Conservation (phyloP, 37 sponge, comb jelly and placozoan species). For the Diacarnus erythraeanus region DNA sequence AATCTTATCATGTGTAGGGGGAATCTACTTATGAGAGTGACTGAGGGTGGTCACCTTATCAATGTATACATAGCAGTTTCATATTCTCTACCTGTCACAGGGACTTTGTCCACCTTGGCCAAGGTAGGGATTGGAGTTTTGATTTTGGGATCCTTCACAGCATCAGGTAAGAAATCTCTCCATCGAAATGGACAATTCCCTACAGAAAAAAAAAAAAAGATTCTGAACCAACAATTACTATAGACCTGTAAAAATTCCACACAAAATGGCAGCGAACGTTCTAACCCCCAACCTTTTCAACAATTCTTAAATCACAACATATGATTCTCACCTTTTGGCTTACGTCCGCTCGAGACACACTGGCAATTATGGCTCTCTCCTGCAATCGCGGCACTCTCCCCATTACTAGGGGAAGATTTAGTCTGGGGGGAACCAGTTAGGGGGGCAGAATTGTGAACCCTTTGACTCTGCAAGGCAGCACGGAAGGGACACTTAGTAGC, state of each 20-base stretch:
- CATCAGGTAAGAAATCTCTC: conserved; percentile 39
- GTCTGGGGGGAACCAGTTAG: conserved; percentile 6
- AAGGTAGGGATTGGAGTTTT: not conserved
- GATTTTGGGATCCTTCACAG: conserved; percentile 32
- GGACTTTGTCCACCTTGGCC: not conserved
- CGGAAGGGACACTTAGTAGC: conserved; percentile 43
- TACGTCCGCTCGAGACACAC: conserved; percentile 25
- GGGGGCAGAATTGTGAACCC: conserved; percentile 5
- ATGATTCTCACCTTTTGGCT: conserved; percentile 37
- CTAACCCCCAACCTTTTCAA: too few species aligned
- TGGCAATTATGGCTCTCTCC: conserved; percentile 15
- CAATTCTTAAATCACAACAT: too few species aligned
- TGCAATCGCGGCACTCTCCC: not conserved
- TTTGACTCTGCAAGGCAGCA: conserved; percentile 22
- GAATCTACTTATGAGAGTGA: too few species aligned
- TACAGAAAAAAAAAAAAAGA: too few species aligned
- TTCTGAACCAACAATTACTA: too few species aligned
- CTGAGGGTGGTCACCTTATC: too few species aligned
- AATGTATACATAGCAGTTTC: too few species aligned
- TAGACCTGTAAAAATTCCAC: too few species aligned
- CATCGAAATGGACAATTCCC: conserved; percentile 74
- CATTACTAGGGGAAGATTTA: not conserved
- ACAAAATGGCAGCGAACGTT: too few species aligned
- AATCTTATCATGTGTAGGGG: too few species aligned
- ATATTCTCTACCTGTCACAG: not conserved